Base-by-base conservation (phyloP, 2,888 invertebrate species). In the Pyrgus malvae region DNA sequence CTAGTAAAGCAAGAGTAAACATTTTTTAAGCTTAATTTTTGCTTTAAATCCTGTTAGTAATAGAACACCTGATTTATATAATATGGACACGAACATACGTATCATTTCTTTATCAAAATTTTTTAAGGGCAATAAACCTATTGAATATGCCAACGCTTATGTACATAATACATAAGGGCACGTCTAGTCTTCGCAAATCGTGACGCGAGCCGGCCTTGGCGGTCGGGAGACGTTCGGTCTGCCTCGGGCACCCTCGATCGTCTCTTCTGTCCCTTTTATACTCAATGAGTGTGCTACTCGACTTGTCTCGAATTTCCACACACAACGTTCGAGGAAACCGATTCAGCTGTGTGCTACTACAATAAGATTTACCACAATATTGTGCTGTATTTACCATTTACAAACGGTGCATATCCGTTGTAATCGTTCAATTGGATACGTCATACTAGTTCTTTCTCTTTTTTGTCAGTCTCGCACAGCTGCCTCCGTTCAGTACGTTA, bases 121-220 rank as follows among this genome's bases (percentile, higher is more conserved):
- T 35, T 33, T 25, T 2, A 14, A 72, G 76, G 81, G 75, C 82
- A 82, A 74, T 73, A 80, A 80, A 78, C 78, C 79, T 72, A n/a
- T 61, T 63, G 66, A 55, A 69, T 68, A 68, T 63, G 37, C 14
- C 35, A 49, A 53, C 29, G 31, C 35, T 60, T 66, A 66, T 66
- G 56, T 72, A 56, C 56, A 50, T 41, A 31, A 70, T 72, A 73
- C 70, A 69, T 70, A 70, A 66, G 75, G 80, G 78, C 73, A 78
- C 67, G 83, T 87, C 87, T 85, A 82, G 83, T 79, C 79, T 80
- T 75, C 75, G 82, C 80, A 66, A 81, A 83, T 80, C 81, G 83
- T 88, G 87, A 88, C 86, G 82, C 72, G 71, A 74, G 74, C 69
- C 84, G 87, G 86, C 88, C 89, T 89, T 89, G 87, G 80, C 75